Conservation (phyloP, 2,797 vertebrate species). For the Zenarchopterus dispar region DNA sequence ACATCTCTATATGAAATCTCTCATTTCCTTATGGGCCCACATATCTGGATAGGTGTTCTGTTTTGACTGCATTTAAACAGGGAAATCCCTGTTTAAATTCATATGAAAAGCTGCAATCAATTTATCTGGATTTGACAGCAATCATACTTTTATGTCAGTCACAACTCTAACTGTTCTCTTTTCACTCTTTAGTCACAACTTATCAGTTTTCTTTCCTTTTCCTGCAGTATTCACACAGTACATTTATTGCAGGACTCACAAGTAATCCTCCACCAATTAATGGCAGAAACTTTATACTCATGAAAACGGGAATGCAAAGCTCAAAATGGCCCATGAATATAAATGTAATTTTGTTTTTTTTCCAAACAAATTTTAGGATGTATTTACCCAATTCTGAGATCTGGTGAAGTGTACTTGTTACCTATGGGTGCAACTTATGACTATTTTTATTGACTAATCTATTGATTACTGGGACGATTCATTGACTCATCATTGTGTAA, state of each 20-base stretch:
- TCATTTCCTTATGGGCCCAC: slow-evolving; percentile 18
- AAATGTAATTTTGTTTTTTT: neutral
- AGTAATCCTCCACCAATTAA: slow-evolving; percentile 7
- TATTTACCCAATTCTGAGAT: too few species aligned
- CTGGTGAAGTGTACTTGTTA: too few species aligned
- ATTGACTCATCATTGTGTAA: too few species aligned
- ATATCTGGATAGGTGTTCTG: slow-evolving; percentile 30
- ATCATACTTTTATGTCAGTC: slow-evolving; percentile 1
- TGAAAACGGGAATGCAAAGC: neutral
- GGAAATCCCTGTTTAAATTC: slow-evolving; percentile 30
- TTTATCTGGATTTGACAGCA: slow-evolving; percentile 49
- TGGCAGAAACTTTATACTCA: neutral
- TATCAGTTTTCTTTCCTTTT: slow-evolving; percentile 1
- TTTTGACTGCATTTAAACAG: slow-evolving; percentile 42
- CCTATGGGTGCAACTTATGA: too few species aligned
- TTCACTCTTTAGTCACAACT: slow-evolving; percentile 18
- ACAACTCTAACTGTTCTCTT: slow-evolving; percentile 35
- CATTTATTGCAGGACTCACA: neutral
- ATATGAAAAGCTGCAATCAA: too few species aligned
- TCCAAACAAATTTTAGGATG: neutral
- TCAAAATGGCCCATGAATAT: neutral
- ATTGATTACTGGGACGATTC: too few species aligned
- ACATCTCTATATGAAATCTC: slow-evolving; percentile 9
- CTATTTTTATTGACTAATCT: too few species aligned
- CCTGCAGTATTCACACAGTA: neutral